Evolutionary conservation across 1,140 invertebrate species (phyloP).

Genomic region (Thrips palmi): DNA sequence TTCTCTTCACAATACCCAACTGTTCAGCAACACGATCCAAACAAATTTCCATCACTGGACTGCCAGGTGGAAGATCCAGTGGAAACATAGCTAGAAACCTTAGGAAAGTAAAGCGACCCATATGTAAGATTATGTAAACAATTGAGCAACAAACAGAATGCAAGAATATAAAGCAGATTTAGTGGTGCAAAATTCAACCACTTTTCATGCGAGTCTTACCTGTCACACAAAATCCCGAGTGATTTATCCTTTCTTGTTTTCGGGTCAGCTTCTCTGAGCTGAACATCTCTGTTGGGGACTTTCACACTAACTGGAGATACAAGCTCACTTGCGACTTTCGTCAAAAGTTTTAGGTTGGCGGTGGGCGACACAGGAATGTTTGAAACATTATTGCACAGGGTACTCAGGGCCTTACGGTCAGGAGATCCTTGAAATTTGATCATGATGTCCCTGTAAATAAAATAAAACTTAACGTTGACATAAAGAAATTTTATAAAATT

Average conservation of each 20-base stretch:
- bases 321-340: no score
- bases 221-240: conserved; percentile 34
- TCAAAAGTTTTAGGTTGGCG: no score
- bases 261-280: not conserved
- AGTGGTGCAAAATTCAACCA: no score
- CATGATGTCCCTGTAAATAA: no score
- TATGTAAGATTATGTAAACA: not conserved
- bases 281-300: not conserved
- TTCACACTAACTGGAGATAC: not conserved
- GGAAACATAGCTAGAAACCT: conserved; percentile 36
- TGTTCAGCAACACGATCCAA: conserved; percentile 31
- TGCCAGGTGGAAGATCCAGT: conserved; percentile 20
- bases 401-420: no score
- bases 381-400: no score
- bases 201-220: no score
- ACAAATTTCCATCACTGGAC: conserved; percentile 27
- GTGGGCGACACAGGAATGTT: no score
- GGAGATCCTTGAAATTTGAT: no score
- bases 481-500: no score
- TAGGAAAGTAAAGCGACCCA: conserved; percentile 15
- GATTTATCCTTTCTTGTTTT: conserved; percentile 32
- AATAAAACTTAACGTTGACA: no score
- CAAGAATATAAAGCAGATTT: not conserved
- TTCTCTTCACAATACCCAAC: conserved; percentile 39
- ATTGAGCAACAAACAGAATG: conserved; percentile 4